phyloP scores from a whole-genome alignment of 2,113 vertebrate species.

The Mionectes macconnelli region DNA sequence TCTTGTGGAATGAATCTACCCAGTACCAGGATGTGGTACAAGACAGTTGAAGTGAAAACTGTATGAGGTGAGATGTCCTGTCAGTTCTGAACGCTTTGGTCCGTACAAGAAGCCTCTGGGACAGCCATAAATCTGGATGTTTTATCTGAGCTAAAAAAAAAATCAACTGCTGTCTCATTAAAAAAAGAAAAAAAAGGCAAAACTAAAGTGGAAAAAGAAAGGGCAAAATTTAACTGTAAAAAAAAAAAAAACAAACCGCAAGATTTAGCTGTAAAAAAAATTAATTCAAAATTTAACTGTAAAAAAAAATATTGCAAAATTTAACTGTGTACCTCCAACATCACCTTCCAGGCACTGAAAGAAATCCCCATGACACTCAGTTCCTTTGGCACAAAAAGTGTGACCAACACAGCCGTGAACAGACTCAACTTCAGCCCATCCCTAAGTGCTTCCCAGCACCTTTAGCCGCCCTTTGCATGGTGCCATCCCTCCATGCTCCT shows the following conservation, averaged over 20 bases:
- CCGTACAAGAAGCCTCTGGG: neutral
- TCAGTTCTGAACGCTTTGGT: neutral
- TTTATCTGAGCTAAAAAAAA: neutral
- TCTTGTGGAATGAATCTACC: neutral
- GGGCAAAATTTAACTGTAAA: too few relatives aligned
- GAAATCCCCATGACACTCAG: neutral
- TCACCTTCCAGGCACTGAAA: neutral
- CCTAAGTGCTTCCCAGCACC: neutral
- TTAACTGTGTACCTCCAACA: neutral
- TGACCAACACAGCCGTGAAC: neutral
- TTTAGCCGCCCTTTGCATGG: rapidly evolving
- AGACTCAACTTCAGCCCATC: neutral
- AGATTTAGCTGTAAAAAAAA: too few relatives aligned
- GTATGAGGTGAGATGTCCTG: neutral
- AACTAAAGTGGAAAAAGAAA: neutral
- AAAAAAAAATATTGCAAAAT: neutral
- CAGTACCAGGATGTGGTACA: neutral
- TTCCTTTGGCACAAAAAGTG: neutral
- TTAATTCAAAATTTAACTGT: neutral
- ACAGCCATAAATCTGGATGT: neutral
- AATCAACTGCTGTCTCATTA: neutral
- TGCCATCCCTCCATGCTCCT: neutral
- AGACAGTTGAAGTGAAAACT: neutral
- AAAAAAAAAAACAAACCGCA: neutral
- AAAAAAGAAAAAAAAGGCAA: neutral